phyloP scores from a whole-genome alignment of 2,113 vertebrate species.

The Microcebus ravelobensis region DNA sequence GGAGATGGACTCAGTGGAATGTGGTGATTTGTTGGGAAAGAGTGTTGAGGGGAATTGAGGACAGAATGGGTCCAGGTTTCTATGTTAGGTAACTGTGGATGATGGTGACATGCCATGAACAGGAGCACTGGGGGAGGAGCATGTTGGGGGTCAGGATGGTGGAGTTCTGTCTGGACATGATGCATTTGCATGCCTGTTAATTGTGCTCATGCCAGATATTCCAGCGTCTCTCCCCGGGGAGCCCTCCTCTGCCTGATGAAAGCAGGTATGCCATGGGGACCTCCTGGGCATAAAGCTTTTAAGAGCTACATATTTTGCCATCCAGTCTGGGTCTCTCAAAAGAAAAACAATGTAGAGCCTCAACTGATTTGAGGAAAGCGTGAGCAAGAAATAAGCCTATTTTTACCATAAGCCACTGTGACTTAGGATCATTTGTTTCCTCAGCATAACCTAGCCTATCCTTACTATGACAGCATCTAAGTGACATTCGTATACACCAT shows the following conservation, averaged over 20 bases:
- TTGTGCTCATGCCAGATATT: not conserved
- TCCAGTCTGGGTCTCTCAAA: not conserved
- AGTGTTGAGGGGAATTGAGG: not conserved
- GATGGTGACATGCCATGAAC: not conserved
- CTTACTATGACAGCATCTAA: not conserved
- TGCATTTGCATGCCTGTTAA: not conserved
- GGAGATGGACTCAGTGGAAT: not conserved
- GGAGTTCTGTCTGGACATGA: not conserved
- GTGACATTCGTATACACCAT: not conserved
- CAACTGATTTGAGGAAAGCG: not conserved
- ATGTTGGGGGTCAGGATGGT: not conserved
- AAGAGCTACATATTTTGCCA: not conserved
- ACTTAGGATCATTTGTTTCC: not conserved
- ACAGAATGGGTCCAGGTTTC: not conserved
- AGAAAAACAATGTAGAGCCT: not conserved
- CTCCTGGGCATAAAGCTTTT: not conserved
- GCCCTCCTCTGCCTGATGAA: not conserved
- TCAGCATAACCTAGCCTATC: not conserved
- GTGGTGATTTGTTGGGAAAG: not conserved
- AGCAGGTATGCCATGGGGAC: not conserved
- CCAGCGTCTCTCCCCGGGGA: not conserved
- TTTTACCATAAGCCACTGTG: not conserved
- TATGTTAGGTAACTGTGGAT: not conserved
- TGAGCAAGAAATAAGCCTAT: not conserved
- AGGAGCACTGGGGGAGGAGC: not conserved